Evolutionary conservation across 2,113 vertebrate species (phyloP).

Genomic region (Orientallactaga bullata): DNA sequence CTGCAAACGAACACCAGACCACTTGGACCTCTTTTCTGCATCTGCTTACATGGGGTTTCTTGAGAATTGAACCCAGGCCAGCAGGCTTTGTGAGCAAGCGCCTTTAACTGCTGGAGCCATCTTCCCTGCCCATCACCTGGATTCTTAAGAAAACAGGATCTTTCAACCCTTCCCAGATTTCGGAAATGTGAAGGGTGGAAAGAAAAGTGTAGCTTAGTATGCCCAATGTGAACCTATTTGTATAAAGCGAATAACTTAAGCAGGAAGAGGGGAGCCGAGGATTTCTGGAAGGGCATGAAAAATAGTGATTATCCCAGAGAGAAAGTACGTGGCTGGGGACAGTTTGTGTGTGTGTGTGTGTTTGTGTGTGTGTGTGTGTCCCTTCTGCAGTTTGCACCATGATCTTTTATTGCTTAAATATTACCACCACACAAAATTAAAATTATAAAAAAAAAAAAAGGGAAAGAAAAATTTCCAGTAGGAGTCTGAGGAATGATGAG

Average conservation of each 20-base stretch:
- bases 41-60: too few species aligned
- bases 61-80: too few species aligned
- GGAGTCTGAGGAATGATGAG: background rate
- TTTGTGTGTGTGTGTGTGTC: background rate
- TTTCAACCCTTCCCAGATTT: background rate
- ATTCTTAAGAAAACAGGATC: background rate
- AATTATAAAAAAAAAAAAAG: background rate
- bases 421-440: background rate
- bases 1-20: too few species aligned
- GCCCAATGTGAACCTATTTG: background rate
- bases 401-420: background rate
- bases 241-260: background rate
- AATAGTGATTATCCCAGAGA: background rate
- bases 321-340: background rate
- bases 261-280: background rate
- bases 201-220: background rate
- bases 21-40: too few species aligned
- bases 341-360: too few species aligned
- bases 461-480: background rate
- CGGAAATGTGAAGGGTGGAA: background rate
- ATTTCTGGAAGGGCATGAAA: background rate
- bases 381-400: background rate
- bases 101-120: too few species aligned
- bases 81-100: too few species aligned
- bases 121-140: too few species aligned